Evolutionary conservation across 2,113 vertebrate species (phyloP).

Genomic region (Nannospalax galili): DNA sequence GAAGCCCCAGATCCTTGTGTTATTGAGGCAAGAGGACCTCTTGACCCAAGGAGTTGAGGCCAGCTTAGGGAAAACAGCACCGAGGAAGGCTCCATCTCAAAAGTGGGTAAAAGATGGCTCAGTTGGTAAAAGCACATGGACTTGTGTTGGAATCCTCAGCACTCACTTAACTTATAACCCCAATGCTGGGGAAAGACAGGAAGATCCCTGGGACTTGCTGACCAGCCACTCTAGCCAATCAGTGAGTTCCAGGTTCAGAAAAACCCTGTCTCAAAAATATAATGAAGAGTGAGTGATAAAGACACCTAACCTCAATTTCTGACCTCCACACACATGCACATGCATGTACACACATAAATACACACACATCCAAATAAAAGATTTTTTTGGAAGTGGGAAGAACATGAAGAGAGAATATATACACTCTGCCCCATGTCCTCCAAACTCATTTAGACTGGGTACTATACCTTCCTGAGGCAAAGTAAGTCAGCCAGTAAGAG

Average conservation of each 20-base stretch:
- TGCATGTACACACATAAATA: not conserved
- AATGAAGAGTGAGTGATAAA: not conserved
- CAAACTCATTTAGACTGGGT: not conserved
- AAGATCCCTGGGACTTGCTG: no score
- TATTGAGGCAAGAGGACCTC: not conserved
- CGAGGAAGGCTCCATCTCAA: not conserved
- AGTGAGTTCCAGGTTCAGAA: no score
- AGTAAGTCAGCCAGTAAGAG: not conserved
- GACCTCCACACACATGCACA: not conserved
- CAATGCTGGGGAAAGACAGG: no score
- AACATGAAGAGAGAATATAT: not conserved
- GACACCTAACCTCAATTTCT: no score
- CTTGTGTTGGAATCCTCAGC: no score
- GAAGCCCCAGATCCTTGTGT: not conserved
- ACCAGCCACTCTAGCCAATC: no score
- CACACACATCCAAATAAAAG: not conserved
- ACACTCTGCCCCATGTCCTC: not conserved
- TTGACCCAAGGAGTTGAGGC: not conserved
- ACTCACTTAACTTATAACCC: not conserved
- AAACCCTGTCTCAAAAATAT: not conserved
- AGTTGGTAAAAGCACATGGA: not conserved
- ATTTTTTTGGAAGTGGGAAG: no score
- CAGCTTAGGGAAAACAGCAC: not conserved
- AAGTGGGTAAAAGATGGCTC: not conserved
- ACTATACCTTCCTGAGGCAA: not conserved